Base-by-base conservation (phyloP, 2,113 vertebrate genomes). In the Percina caprodes region DNA sequence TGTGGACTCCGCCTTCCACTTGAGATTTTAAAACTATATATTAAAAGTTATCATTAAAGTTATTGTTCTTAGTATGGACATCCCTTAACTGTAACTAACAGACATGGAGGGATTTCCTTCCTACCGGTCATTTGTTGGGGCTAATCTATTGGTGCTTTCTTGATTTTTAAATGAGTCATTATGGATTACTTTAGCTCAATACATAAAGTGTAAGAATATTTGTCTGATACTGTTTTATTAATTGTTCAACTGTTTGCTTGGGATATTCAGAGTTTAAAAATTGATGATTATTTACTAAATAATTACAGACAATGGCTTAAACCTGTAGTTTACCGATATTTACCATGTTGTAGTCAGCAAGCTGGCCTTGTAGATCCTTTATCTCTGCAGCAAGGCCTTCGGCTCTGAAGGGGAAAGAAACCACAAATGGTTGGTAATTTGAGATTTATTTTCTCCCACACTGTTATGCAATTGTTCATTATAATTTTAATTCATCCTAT, bases 271-370 rank as follows among this genome's bases (percentile, higher is more conserved):
- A 23, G 23, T 45, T 6, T 23, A 13, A 3, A 1, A 74, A 21
- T 0, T 42, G 0, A 61, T 1, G 6, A 16, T 26, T 18, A 52
- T 24, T 56, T 52, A 59, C 10, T 49, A 42, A 49, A 59, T 13
- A 35, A 26, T 42, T 3, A 51, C 0, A 65, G 23, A 45, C 30
- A 42, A 56, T 18, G 4, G 23, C 24, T 67, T 10, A 56, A 35
- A 45, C 48, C 1, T 52, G 9, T 15, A 49, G 24, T 49, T 49
- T 71, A 21, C 16, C 52, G 39, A 16, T 3, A 15, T 60, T 85
- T 96, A 99, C 97, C 98, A 98, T 99, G 87, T 99, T 99, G 92
- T 97, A 98, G 94, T 99, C 97, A 73, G 97, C 97, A 46, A 99
- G 95, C 12, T 99, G 96, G 54, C 97, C 97, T 92, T 99, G 98